Evolutionary conservation across 2,888 invertebrate species (phyloP).

Genomic region (Scaptomyza caliginosa): DNA sequence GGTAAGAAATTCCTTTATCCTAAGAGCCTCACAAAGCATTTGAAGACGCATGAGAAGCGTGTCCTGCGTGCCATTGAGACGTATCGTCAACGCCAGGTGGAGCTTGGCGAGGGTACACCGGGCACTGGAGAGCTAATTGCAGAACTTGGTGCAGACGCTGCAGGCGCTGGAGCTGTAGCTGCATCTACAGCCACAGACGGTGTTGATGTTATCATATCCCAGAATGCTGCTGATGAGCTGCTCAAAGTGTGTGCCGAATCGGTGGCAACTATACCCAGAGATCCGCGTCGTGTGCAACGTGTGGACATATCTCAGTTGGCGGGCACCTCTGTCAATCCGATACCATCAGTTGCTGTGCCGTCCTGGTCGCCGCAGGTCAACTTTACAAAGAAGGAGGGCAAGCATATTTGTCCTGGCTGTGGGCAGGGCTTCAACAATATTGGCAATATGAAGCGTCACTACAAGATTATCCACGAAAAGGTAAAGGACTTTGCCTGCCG

Average conservation of each 20-base stretch:
- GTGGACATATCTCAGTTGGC: slow-evolving; percentile 79
- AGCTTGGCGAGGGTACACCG: slow-evolving; percentile 61
- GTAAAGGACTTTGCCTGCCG: slow-evolving; percentile 82
- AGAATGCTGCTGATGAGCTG: slow-evolving; percentile 80
- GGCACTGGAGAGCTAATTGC: slow-evolving; percentile 19
- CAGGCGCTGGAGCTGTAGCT: neutral
- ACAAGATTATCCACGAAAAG: slow-evolving; percentile 82
- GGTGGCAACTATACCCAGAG: slow-evolving; percentile 79
- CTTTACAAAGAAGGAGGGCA: slow-evolving; percentile 82
- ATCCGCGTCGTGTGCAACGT: slow-evolving; percentile 80
- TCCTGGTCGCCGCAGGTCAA: slow-evolving; percentile 82
- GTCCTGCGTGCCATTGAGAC: slow-evolving; percentile 81
- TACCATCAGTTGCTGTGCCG: slow-evolving; percentile 79
- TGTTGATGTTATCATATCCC: slow-evolving; percentile 53
- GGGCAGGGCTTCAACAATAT: slow-evolving; percentile 82
- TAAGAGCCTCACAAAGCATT: slow-evolving; percentile 80
- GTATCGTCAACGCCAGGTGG: slow-evolving; percentile 79
- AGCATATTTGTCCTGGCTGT: slow-evolving; percentile 81
- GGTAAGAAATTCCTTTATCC: slow-evolving; percentile 81
- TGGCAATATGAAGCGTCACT: slow-evolving; percentile 81
- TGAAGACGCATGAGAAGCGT: slow-evolving; percentile 82
- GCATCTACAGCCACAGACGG: neutral
- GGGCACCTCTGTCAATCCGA: slow-evolving; percentile 80
- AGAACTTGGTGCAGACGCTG: slow-evolving; percentile 25
- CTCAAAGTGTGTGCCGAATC: slow-evolving; percentile 81